Evolutionary conservation across 2,888 invertebrate species (phyloP), one percentile per base, ranked within the genome.

Genomic region (Unio pictorum): DNA sequence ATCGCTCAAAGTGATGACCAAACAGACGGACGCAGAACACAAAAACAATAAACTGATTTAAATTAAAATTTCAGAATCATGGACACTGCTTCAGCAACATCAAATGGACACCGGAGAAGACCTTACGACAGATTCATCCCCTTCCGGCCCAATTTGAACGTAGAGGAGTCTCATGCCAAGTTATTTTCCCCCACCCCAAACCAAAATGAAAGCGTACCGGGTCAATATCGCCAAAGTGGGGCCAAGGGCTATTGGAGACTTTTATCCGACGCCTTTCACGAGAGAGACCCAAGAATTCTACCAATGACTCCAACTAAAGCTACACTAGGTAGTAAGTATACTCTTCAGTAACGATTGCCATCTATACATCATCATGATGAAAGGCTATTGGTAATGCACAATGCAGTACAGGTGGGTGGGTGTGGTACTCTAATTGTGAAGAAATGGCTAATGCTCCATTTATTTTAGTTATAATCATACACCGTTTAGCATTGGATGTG

Each of bases 101-200:
- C 45, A 45, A n/a, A 28, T 62, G 62, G 61, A 62, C 28, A 62
- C 56, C 63, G 55, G 18, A 67, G 63, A 34, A 67, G 57, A 23
- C 72, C 72, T 7, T 76, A 72, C 66, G 83, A 83, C 61, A 76
- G 83, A 56, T 83, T 82, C 64, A 83, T 83, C 54, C 83, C 83
- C 0, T 81, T 71, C 54, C 73, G 83, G 30, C 83, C 81, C 15
- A 69, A 78, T 59, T 67, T 82, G 57, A 74, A 83, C 68, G 76
- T 79, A 0, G 79, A 83, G 20, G 69, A 69, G 30, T 76, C 83
- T 6, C 76, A 83, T 67, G 74, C 73, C 34, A 74, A 76, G 68
- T 63, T 83, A 7, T 64, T 79, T 68, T 66, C 68, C 7, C 20
- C 66, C 45, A 66, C 64, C 11, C 57, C 68, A 18, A 60, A 23